These are phyloP conservation scores for Plemyria rubiginata DNA, from an alignment of 2,888 invertebrate genomes.

Conservation along the genomic window DNA sequence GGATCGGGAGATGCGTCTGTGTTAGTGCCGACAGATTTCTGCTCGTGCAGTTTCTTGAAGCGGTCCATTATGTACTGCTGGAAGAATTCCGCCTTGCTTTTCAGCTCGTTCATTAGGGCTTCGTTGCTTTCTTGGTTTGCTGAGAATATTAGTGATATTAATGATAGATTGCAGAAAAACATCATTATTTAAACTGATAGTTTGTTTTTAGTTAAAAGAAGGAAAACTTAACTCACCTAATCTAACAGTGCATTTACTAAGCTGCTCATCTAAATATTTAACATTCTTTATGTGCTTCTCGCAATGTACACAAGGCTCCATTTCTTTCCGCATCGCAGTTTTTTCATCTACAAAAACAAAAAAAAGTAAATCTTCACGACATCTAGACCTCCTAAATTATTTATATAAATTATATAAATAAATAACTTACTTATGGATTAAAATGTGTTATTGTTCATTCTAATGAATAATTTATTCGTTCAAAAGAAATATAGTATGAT, in stretches of 20 bases:
- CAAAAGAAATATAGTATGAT: too few species aligned
- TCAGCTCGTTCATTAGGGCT: slow-evolving; percentile 84
- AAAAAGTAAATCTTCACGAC: slow-evolving; percentile 16
- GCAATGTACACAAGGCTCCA: slow-evolving; percentile 70
- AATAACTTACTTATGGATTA: too few species aligned
- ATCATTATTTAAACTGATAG: too few species aligned
- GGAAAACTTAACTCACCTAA: slow-evolving; percentile 57
- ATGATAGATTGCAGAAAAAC: neutral
- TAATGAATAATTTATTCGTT: too few species aligned
- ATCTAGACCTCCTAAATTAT: neutral
- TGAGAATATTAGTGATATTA: slow-evolving; percentile 34
- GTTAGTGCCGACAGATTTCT: slow-evolving; percentile 64
- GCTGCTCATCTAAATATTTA: slow-evolving; percentile 68
- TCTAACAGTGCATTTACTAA: slow-evolving; percentile 67
- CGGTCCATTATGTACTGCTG: slow-evolving; percentile 86
- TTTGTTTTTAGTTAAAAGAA: too few species aligned
- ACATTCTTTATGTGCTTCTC: slow-evolving; percentile 71
- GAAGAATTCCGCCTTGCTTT: slow-evolving; percentile 86
- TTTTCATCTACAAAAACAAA: slow-evolving; percentile 67
- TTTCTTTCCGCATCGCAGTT: slow-evolving; percentile 71
- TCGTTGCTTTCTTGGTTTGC: slow-evolving; percentile 84
- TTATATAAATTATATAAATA: too few species aligned
- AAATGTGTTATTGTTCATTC: too few species aligned
- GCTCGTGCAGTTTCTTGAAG: slow-evolving; percentile 68
- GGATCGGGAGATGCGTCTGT: slow-evolving; percentile 51